Evolutionary conservation across 2,113 vertebrate genomes (phyloP), one percentile per base, ranked within the genome.

Genomic region (Corydoras maculifer): DNA sequence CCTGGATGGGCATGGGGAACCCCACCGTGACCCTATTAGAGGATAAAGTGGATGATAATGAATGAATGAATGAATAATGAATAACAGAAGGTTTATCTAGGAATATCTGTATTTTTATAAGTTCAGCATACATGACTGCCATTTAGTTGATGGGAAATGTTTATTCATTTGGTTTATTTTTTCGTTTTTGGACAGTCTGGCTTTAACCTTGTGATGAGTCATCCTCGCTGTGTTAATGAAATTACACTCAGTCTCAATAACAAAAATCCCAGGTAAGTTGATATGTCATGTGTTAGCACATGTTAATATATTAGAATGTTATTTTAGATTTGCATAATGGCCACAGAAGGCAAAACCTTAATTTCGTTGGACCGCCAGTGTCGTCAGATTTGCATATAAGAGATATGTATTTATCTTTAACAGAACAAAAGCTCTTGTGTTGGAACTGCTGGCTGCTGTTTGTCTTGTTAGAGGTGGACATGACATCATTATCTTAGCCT

Each of bases 201-300:
- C 43, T 99, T 99, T 77, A 98, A 93, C 84, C 85, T 93, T 65
- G 95, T 99, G 80, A 98, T 99, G 96, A 94, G 86, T 71, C 96
- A 99, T 65, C 91, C 94, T 0, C 90, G 92, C 76, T 98, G 97
- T 0, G 95, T 99, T 81, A 99, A 98, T 0, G 93, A 98, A 86
- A 98, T 99, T 81, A 93, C 96, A 2, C 87, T 98, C 70, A 94
- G 97, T 73, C 93, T 99, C 72, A 96, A 97, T 86, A 98, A 94
- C 86, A 97, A 84, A 84, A 99, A 82, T 15, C 90, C 94, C 81
- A 94, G 97, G 97, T 98, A 78, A 85, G 85, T 57, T 29, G n/a
- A 15, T 61, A 3, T 49, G 5, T 15, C 57, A 3, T 30, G 13
- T 50, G 49, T n/a, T 14, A 65, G 11, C 55, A 3, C 49, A 15